These are phyloP conservation scores for Axinella damicornis DNA, from an alignment of 37 sponge, comb jelly and placozoan genomes.

Conservation along the genomic window DNA sequence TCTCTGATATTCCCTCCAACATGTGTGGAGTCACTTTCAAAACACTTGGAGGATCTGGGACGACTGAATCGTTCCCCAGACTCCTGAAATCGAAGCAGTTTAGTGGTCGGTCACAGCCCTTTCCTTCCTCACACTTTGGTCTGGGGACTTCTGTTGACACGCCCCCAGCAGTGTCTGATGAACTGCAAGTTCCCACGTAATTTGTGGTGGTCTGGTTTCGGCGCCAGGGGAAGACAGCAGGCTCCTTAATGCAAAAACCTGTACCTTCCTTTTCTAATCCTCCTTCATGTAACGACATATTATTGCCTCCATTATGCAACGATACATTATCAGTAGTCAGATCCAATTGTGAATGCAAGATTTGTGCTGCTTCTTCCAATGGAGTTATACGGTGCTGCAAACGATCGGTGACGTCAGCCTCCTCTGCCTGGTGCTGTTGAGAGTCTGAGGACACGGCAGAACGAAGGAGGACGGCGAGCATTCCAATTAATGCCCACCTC, in stretches of 20 bases:
- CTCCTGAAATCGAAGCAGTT: conserved; percentile 39
- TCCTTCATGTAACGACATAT: too few species aligned
- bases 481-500: too few species aligned
- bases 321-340: background rate
- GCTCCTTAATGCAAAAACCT: too few species aligned
- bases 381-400: too few species aligned
- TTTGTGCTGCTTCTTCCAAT: too few species aligned
- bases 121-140: conserved; percentile 18
- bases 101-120: conserved; percentile 39
- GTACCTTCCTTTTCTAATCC: too few species aligned
- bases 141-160: background rate
- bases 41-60: conserved; percentile 12
- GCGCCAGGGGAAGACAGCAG: too few species aligned
- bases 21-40: conserved; percentile 41
- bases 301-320: background rate
- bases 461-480: too few species aligned
- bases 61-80: background rate
- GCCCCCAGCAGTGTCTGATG: background rate
- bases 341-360: background rate
- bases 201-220: background rate
- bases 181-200: background rate
- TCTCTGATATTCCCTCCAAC: conserved; percentile 54
- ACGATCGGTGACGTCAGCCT: too few species aligned
- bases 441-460: too few species aligned
- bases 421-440: too few species aligned